Base-by-base conservation (phyloP, 2,888 invertebrate genomes). In the Agrotis segetum region DNA sequence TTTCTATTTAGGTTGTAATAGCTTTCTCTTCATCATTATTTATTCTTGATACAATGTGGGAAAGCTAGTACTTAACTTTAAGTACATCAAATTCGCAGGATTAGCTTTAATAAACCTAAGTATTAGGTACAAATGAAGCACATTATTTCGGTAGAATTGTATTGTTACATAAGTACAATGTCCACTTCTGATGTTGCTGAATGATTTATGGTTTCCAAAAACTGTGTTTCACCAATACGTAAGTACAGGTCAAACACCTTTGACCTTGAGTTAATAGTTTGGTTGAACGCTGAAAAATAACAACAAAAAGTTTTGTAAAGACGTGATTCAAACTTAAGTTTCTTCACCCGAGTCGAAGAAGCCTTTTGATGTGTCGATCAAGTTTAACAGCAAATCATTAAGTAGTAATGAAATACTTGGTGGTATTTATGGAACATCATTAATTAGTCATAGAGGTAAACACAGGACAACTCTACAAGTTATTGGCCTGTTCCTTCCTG, bases 161-260 rank as follows among this genome's bases (percentile, higher is more conserved):
- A 71, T 74, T 77, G 60, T 84, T 69, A 52, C 40, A 11, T 40
- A 40, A 59, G 50, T 78, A 79, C 71, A 80, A 60, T 64, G 67
- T 72, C 49, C 64, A 71, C 19, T 70, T 61, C 21, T 56, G 70
- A 65, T 60, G 46, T 65, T 62, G 56, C 46, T 60, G 56, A 82
- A 72, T 83, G 75, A 87, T 85, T 84, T 83, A 88, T 77, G 74
- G 61, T 76, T 86, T 80, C 78, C 70, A 71, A 74, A 76, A 79
- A 81, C 63, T 81, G 16, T 79, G 77, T 79, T 82, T 71, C 78
- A 73, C 60, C 49, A 76, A 71, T 72, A 60, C 50, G 56, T 67
- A 50, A 74, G 52, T 69, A 40, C 34, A 72, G 82, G 83, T 88
- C 77, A 84, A 87, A 81, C 74, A 81, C 75, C 82, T 84, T 74